phyloP scores from a whole-genome alignment of 1,140 invertebrate species.

The Procambarus clarkii region DNA sequence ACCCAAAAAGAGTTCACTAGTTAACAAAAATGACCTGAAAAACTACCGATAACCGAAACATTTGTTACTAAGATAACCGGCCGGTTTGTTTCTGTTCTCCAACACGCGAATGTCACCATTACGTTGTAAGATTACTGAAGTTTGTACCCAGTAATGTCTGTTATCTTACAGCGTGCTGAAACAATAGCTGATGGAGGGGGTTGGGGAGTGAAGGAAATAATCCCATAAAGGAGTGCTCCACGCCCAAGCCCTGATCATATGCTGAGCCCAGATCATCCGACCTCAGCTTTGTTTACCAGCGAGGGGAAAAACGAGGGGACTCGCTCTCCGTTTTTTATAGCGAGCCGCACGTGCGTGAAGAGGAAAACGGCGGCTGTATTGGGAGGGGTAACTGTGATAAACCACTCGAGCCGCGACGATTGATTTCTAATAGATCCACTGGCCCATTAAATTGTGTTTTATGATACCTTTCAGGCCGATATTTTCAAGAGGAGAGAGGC shows the following conservation, averaged over 20 bases:
- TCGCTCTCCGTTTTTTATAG: slow-evolving; percentile 2
- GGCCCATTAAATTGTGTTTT: slow-evolving; percentile 4
- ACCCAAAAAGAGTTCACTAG: too few relatives aligned
- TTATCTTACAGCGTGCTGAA: too few relatives aligned
- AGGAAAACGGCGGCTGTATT: slow-evolving; percentile 3
- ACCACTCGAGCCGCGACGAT: slow-evolving; percentile 14
- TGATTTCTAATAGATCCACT: slow-evolving; percentile 19
- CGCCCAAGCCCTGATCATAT: too few relatives aligned
- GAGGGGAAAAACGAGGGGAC: background rate
- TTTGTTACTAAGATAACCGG: background rate
- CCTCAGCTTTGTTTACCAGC: too few relatives aligned
- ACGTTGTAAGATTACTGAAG: too few relatives aligned
- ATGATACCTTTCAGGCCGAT: background rate
- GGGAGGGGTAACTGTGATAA: slow-evolving; percentile 15
- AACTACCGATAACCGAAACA: background rate
- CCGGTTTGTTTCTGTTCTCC: background rate
- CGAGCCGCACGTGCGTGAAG: slow-evolving; percentile 18
- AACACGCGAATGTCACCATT: too few relatives aligned
- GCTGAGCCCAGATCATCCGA: too few relatives aligned
- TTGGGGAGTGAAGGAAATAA: too few relatives aligned
- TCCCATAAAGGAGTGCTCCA: too few relatives aligned
- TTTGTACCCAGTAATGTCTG: too few relatives aligned
- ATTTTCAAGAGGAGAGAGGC: background rate
- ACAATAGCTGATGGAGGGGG: too few relatives aligned
- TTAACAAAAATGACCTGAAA: background rate